These are phyloP conservation scores for Hylaeus volcanicus DNA, from an alignment of 1,140 invertebrate species.

Conservation along the genomic window DNA sequence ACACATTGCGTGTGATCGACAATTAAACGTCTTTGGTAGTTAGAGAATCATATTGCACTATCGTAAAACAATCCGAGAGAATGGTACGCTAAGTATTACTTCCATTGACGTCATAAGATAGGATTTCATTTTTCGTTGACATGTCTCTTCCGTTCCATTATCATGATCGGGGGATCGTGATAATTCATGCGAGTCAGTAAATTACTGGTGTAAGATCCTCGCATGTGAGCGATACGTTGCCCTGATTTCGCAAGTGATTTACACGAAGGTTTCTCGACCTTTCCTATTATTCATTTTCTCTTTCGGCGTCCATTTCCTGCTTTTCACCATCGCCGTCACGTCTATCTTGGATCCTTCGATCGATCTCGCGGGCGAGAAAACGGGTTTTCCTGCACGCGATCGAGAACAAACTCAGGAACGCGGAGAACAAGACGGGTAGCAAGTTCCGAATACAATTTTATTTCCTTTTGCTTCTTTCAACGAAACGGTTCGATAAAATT, in stretches of 20 bases:
- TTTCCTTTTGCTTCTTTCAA: not conserved
- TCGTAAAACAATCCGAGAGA: no score
- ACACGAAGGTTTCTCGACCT: constrained; percentile 39
- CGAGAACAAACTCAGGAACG: constrained; percentile 32
- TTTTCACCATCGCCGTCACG: constrained; percentile 38
- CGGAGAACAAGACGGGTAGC: not conserved
- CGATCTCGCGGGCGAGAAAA: constrained; percentile 45
- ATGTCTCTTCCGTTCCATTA: not conserved
- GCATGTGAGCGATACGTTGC: not conserved
- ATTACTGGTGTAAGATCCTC: constrained; percentile 4
- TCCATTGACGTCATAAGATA: no score
- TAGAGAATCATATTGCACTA: constrained; percentile 3
- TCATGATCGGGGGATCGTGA: not conserved
- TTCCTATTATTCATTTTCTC: constrained; percentile 53
- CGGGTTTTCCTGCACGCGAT: constrained; percentile 45
- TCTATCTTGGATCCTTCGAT: constrained; percentile 38
- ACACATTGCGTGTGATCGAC: no score
- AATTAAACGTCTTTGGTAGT: constrained; percentile 3
- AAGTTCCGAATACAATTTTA: not conserved
- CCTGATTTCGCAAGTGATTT: constrained; percentile 35
- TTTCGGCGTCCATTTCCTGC: constrained; percentile 49
- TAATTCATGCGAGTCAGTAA: not conserved
- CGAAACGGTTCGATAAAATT: not conserved
- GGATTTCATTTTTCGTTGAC: not conserved
- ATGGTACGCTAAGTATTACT: not conserved